Evolutionary conservation across 2,113 vertebrate genomes (phyloP).

Genomic region (Holacanthus passer): DNA sequence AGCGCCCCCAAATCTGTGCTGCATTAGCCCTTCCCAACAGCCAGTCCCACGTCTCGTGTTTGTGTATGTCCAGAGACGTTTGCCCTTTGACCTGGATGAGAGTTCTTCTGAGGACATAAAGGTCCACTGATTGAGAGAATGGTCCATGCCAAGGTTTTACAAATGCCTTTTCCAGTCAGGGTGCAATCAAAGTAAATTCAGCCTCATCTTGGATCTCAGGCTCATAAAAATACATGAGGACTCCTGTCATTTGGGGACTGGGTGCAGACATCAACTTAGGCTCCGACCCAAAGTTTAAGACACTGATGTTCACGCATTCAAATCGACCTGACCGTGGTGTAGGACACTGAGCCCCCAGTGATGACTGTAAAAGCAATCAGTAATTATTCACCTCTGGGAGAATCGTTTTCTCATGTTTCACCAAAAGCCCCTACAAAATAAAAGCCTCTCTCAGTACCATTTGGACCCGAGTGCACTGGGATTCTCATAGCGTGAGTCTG

Average conservation of each 20-base stretch:
- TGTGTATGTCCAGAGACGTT: slow-evolving; percentile 38
- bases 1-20: slow-evolving; percentile 52
- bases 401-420: slow-evolving; percentile 13
- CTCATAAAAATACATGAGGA: slow-evolving; percentile 45
- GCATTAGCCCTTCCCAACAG: slow-evolving; percentile 64
- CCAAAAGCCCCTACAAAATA: slow-evolving; percentile 12
- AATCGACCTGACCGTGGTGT: slow-evolving; percentile 5
- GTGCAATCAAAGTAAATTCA: slow-evolving; percentile 42
- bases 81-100: slow-evolving; percentile 43
- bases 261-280: slow-evolving; percentile 25
- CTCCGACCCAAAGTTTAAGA: slow-evolving; percentile 11
- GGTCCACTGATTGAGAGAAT: slow-evolving; percentile 51
- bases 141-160: slow-evolving; percentile 40
- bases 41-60: slow-evolving; percentile 34
- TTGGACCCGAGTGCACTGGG: background rate
- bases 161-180: slow-evolving; percentile 11
- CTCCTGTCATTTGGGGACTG: slow-evolving; percentile 34
- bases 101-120: slow-evolving; percentile 63
- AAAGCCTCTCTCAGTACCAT: slow-evolving; percentile 7
- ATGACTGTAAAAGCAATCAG: slow-evolving; percentile 38
- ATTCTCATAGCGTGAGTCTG: slow-evolving; percentile 24
- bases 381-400: slow-evolving; percentile 29
- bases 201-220: slow-evolving; percentile 5
- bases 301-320: slow-evolving; percentile 15
- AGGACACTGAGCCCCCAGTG: background rate